A percentile compares a stretch with the other conserved stretches of the same genome.
These are phyloP conservation scores for Cephus runcator DNA, from an alignment of 2,888 invertebrate genomes.

Conservation along the genomic window DNA sequence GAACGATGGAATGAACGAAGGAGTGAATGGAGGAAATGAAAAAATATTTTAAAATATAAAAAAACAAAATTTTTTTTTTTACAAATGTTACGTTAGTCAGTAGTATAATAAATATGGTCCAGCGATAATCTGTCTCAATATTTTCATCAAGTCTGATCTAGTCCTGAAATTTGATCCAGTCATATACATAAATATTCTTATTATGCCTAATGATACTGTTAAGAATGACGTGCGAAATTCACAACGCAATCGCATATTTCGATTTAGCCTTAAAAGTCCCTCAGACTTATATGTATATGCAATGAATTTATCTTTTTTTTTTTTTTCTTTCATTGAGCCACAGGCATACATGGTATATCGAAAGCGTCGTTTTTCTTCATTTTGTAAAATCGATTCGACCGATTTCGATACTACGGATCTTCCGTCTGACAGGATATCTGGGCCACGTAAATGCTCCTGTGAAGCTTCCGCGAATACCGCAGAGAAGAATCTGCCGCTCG, in stretches of 20 bases:
- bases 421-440: conserved; percentile 44
- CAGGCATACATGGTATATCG: background rate
- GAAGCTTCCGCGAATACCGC: background rate
- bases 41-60: no score
- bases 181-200: background rate
- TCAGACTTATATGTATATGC: background rate
- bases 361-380: background rate
- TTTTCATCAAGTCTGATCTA: background rate
- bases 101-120: background rate
- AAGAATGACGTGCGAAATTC: background rate
- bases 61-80: background rate
- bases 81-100: background rate
- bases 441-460: conserved; percentile 31
- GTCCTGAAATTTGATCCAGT: background rate
- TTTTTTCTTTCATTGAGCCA: background rate
- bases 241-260: background rate
- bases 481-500: background rate
- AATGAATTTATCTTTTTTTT: background rate
- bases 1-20: no score
- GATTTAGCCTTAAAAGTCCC: background rate
- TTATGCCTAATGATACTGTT: background rate
- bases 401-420: conserved; percentile 10
- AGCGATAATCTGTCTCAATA: background rate
- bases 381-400: background rate
- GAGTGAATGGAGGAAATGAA: no score